A percentile compares a stretch with the other conserved stretches of the same genome.
Conservation (phyloP, 2,113 vertebrate species). For the Sarotherodon lohbergeri region DNA sequence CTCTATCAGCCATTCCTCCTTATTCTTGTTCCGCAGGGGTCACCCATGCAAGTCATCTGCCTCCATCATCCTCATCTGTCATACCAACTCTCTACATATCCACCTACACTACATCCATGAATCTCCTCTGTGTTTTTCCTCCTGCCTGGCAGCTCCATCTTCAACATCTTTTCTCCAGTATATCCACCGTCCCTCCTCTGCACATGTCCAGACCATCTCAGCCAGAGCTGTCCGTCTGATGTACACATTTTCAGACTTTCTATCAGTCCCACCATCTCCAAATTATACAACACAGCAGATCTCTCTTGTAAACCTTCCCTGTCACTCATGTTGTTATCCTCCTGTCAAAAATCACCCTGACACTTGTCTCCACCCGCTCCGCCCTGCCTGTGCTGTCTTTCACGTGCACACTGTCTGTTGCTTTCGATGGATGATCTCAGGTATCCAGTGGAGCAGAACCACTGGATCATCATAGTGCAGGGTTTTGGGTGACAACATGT, state of each 20-base stretch:
- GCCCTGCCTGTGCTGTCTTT: neutral
- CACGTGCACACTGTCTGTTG: neutral
- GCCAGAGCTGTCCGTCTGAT: neutral
- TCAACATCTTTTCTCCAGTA: neutral
- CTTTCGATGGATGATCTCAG: neutral
- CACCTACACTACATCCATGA: neutral
- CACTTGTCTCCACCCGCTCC: neutral
- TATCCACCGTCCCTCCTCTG: neutral
- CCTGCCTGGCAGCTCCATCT: neutral
- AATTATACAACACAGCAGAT: neutral
- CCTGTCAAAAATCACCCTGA: neutral
- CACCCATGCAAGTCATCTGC: neutral
- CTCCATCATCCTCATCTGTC: neutral
- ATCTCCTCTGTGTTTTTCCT: neutral
- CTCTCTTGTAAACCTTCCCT: neutral
- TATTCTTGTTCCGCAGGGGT: fast-evolving
- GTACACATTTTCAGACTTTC: neutral
- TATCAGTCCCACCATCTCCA: neutral
- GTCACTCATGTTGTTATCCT: neutral
- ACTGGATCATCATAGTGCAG: neutral
- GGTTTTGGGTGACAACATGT: neutral
- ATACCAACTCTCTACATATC: neutral
- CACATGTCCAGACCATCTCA: neutral
- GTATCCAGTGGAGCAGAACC: neutral
- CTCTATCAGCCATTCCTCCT: neutral